These are phyloP conservation scores for Gobius niger DNA, from an alignment of 2,113 vertebrate genomes.

Conservation along the genomic window DNA sequence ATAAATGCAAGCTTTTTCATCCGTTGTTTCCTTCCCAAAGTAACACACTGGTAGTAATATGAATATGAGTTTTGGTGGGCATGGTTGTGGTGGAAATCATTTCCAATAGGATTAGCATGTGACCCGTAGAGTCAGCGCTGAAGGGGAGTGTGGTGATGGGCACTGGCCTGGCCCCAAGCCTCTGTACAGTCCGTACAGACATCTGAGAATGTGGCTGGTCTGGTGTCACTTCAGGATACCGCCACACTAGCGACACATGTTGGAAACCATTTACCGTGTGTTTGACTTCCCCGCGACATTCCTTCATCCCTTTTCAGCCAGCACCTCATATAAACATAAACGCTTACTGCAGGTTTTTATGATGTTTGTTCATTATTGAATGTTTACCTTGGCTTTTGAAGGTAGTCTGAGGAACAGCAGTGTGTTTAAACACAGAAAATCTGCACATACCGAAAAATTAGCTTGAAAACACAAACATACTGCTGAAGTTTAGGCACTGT, in stretches of 20 bases:
- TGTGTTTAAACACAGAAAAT: background rate
- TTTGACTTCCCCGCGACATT: conserved; percentile 38
- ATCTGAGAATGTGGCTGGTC: conserved; percentile 69
- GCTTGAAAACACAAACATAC: no score
- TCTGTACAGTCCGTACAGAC: conserved; percentile 60
- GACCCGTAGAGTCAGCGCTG: conserved; percentile 42
- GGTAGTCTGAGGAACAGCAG: conserved; percentile 1
- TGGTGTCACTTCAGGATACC: conserved; percentile 70
- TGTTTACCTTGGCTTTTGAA: conserved; percentile 18
- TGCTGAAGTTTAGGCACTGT: background rate
- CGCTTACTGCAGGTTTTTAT: conserved; percentile 44
- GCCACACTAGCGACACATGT: conserved; percentile 57
- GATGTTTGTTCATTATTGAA: conserved; percentile 37
- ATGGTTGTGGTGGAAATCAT: no score
- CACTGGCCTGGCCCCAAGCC: conserved; percentile 65
- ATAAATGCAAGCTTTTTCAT: no score
- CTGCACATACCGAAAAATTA: background rate
- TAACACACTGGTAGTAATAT: no score
- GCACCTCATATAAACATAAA: conserved; percentile 62
- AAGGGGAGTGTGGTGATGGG: conserved; percentile 60
- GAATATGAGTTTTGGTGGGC: no score
- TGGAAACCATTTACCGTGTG: conserved; percentile 42
- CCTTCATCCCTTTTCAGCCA: conserved; percentile 55
- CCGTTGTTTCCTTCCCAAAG: no score
- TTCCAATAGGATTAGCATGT: conserved; percentile 30